These are phyloP conservation scores for Bufotes viridis DNA, from an alignment of 2,797 vertebrate genomes.

Conservation along the genomic window DNA sequence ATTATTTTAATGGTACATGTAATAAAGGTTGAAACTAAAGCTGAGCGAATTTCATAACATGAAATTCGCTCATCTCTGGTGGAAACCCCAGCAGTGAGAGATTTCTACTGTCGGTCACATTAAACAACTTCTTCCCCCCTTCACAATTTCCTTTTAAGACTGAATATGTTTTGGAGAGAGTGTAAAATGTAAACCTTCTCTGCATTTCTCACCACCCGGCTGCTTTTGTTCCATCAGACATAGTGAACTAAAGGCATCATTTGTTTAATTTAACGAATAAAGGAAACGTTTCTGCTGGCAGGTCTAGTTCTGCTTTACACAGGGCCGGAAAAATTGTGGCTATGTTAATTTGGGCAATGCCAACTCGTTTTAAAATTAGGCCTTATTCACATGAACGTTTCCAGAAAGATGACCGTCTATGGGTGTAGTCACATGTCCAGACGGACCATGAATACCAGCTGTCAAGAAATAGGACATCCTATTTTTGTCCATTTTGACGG, in stretches of 20 bases:
- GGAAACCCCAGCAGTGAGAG: background rate
- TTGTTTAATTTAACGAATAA: conserved; percentile 38
- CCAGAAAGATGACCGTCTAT: too few species aligned
- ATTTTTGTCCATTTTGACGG: too few species aligned
- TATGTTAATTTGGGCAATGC: conserved; percentile 9
- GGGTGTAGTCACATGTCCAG: too few species aligned
- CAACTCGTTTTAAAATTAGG: background rate
- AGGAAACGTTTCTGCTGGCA: conserved; percentile 1
- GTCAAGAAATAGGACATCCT: too few species aligned
- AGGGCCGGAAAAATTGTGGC: background rate
- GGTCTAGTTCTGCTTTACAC: background rate
- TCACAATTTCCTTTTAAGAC: conserved; percentile 19
- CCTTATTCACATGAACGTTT: too few species aligned
- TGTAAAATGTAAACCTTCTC: conserved; percentile 49
- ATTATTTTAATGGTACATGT: background rate
- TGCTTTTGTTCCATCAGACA: conserved; percentile 48
- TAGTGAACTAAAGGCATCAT: conserved; percentile 29
- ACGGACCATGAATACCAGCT: too few species aligned
- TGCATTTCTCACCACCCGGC: conserved; percentile 51
- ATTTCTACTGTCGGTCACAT: conserved; percentile 26
- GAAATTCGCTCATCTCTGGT: too few species aligned
- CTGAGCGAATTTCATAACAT: too few species aligned
- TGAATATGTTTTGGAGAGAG: conserved; percentile 26
- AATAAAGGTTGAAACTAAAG: conserved; percentile 9
- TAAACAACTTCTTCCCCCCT: background rate